Conservation (phyloP, 2,113 vertebrate species). For the Psephotus haematonotus region DNA sequence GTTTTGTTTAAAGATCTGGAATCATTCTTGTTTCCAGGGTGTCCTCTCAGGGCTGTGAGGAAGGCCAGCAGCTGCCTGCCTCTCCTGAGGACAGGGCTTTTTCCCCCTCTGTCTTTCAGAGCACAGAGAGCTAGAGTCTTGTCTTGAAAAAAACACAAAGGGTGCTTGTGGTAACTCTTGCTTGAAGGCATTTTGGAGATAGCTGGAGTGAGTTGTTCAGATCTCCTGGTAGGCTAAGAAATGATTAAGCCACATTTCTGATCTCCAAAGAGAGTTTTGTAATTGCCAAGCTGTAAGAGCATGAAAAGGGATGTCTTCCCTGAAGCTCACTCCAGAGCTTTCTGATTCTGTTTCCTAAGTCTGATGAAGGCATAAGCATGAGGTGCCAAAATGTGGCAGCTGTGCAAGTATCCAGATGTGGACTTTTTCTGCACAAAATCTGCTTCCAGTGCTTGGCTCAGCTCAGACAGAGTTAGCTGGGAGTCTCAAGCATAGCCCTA, state of each 20-base stretch:
- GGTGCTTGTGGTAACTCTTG: background rate
- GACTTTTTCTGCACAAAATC: background rate
- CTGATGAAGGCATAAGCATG: background rate
- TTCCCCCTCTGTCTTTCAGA: fast-evolving
- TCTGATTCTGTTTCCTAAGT: background rate
- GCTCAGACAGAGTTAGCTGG: background rate
- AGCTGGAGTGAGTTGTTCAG: background rate
- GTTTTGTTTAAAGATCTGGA: background rate
- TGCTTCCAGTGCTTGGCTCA: background rate
- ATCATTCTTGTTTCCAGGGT: background rate
- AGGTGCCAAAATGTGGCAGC: background rate
- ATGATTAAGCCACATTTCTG: background rate
- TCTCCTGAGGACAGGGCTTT: background rate
- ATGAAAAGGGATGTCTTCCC: background rate
- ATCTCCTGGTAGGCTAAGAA: background rate
- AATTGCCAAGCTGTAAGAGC: background rate
- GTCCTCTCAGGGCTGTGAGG: background rate
- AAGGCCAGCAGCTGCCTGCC: background rate
- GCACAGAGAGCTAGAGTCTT: background rate
- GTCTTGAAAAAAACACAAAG: background rate
- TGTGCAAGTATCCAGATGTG: background rate
- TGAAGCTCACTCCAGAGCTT: background rate
- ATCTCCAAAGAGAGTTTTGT: background rate
- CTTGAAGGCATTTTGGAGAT: background rate
- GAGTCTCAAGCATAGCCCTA: background rate